Conservation (phyloP, 2,113 vertebrate species). For the Stegastes partitus region DNA sequence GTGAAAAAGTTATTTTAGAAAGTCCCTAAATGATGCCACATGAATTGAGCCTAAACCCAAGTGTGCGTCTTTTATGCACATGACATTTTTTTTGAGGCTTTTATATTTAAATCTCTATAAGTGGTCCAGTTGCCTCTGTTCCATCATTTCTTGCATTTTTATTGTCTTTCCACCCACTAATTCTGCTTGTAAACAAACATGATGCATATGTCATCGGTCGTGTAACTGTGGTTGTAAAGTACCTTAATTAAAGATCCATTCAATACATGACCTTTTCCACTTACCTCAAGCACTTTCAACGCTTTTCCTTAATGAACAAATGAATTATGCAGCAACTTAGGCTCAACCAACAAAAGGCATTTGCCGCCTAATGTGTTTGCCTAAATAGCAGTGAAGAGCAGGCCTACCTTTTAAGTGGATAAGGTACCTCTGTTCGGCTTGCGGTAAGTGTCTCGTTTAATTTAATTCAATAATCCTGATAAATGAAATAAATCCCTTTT, state of each 20-base stretch:
- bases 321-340: slow-evolving; percentile 80
- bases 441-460: slow-evolving; percentile 88
- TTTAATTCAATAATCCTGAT: slow-evolving; percentile 91
- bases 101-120: not conserved
- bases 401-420: slow-evolving; percentile 84
- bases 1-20: not conserved
- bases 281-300: slow-evolving; percentile 78
- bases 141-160: not conserved
- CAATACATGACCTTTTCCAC: slow-evolving; percentile 77
- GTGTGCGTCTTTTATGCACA: not conserved
- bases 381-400: slow-evolving; percentile 83
- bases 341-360: slow-evolving; percentile 78
- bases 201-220: slow-evolving; percentile 62
- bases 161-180: slow-evolving; percentile 40
- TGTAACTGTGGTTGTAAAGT: slow-evolving; percentile 77
- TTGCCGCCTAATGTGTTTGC: slow-evolving; percentile 82
- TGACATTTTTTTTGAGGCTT: not conserved
- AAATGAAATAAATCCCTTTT: slow-evolving; percentile 91
- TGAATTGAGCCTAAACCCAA: not conserved
- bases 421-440: slow-evolving; percentile 81
- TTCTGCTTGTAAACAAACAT: slow-evolving; percentile 65
- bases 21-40: not conserved
- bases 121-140: not conserved
- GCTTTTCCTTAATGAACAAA: slow-evolving; percentile 79
- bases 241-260: slow-evolving; percentile 80